Conservation (phyloP, 2,113 vertebrate species). For the Heliornis fulica region DNA sequence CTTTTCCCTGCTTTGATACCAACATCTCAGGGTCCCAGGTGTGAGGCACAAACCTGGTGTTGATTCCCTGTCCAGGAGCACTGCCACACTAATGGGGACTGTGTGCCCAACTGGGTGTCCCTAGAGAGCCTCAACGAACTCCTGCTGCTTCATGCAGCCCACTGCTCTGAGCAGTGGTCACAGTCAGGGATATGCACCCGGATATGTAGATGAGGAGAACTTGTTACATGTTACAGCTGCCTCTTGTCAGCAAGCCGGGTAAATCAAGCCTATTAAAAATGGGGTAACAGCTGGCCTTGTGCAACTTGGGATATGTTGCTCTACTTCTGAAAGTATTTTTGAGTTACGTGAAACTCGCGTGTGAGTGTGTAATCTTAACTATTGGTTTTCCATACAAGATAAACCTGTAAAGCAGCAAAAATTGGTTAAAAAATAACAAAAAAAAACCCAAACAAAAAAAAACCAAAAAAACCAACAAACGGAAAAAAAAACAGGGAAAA, state of each 20-base stretch:
- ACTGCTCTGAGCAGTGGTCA: accelerated
- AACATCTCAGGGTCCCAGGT: not conserved
- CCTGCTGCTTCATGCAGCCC: not conserved
- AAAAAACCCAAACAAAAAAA: no score
- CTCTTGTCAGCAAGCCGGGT: not conserved
- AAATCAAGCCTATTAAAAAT: not conserved
- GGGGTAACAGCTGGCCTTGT: not conserved
- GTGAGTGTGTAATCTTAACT: not conserved
- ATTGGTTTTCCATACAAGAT: not conserved
- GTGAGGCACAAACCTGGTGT: accelerated
- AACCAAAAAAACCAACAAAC: not conserved
- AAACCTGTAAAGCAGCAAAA: not conserved
- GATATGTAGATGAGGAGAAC: not conserved
- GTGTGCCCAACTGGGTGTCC: not conserved
- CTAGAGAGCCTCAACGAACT: not conserved
- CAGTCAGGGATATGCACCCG: not conserved
- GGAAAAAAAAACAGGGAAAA: no score
- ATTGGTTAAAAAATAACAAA: no score
- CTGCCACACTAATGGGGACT: not conserved
- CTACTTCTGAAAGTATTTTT: not conserved
- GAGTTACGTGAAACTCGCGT: accelerated
- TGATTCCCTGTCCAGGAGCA: not conserved
- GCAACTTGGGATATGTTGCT: not conserved
- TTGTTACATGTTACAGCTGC: not conserved
- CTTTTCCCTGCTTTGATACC: not conserved